Conservation (phyloP, 1,140 invertebrate species). For the Mercenaria mercenaria region DNA sequence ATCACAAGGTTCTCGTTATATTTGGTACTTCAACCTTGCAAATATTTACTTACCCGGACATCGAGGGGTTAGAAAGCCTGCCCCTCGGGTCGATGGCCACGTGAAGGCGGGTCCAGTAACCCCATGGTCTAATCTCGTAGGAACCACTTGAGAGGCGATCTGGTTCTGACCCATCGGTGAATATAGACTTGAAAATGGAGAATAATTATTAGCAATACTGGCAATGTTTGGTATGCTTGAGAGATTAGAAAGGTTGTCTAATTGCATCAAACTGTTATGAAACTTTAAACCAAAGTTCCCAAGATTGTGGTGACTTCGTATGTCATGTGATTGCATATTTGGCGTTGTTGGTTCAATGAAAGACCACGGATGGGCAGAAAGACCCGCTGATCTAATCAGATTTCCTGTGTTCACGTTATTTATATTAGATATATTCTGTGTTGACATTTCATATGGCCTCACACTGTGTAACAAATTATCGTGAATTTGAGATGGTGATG, state of each 20-base stretch:
- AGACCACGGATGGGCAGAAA: constrained; percentile 26
- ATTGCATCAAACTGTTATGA: constrained; percentile 61
- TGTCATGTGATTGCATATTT: constrained; percentile 28
- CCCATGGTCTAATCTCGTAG: constrained; percentile 41
- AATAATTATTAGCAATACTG: constrained; percentile 59
- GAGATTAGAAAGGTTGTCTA: constrained; percentile 55
- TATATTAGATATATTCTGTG: constrained; percentile 57
- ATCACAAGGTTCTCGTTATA: too few relatives aligned
- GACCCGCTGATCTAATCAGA: constrained; percentile 47
- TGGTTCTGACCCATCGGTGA: constrained; percentile 51
- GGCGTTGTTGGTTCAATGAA: constrained; percentile 35
- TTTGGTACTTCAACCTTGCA: background rate
- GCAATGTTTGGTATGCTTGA: constrained; percentile 45
- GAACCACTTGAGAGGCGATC: constrained; percentile 23
- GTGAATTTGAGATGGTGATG: constrained; percentile 54
- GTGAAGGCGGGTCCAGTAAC: constrained; percentile 44
- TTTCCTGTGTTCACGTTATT: constrained; percentile 46
- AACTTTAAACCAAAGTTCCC: constrained; percentile 57
- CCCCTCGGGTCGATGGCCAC: constrained; percentile 52
- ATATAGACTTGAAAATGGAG: constrained; percentile 48
- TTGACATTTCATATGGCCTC: constrained; percentile 60
- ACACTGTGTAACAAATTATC: constrained; percentile 65
- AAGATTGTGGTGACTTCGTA: constrained; percentile 26
- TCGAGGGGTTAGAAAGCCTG: constrained; percentile 54
- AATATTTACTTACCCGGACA: constrained; percentile 57